Evolutionary conservation across 2,797 vertebrate species (phyloP).

Genomic region (Sorex maritimensis): DNA sequence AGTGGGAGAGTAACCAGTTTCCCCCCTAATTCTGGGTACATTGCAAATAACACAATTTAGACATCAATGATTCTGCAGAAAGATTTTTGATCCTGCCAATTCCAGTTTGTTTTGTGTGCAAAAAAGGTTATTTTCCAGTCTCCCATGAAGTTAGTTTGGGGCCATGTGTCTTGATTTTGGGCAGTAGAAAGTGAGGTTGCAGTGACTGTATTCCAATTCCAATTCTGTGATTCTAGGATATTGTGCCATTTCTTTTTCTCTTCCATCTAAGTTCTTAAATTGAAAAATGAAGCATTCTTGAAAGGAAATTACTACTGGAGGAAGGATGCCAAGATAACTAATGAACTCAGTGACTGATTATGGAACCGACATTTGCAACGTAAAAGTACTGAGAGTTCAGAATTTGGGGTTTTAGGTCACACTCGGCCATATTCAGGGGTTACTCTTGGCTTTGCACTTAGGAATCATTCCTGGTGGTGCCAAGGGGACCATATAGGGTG

Average conservation of each 20-base stretch:
- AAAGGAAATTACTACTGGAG: not conserved
- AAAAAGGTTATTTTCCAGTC: not conserved
- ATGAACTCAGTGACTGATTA: not conserved
- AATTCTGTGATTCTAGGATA: not conserved
- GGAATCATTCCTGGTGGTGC: too few species aligned
- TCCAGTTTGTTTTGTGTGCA: not conserved
- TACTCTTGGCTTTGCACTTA: too few species aligned
- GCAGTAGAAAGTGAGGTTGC: not conserved
- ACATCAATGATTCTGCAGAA: not conserved
- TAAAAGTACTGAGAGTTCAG: not conserved
- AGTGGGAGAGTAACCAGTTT: not conserved
- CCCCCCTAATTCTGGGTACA: not conserved
- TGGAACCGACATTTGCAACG: not conserved
- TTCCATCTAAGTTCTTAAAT: not conserved
- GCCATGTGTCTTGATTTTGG: not conserved
- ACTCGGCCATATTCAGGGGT: too few species aligned
- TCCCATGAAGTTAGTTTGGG: not conserved
- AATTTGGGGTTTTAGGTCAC: too few species aligned
- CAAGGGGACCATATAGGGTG: too few species aligned
- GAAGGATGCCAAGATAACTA: not conserved
- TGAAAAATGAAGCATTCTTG: not conserved
- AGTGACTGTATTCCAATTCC: not conserved
- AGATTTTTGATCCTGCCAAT: not conserved
- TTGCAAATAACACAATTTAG: not conserved
- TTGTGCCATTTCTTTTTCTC: not conserved